Conservation (phyloP, 2,888 invertebrate genomes). For the Stenichneumon culpator region DNA sequence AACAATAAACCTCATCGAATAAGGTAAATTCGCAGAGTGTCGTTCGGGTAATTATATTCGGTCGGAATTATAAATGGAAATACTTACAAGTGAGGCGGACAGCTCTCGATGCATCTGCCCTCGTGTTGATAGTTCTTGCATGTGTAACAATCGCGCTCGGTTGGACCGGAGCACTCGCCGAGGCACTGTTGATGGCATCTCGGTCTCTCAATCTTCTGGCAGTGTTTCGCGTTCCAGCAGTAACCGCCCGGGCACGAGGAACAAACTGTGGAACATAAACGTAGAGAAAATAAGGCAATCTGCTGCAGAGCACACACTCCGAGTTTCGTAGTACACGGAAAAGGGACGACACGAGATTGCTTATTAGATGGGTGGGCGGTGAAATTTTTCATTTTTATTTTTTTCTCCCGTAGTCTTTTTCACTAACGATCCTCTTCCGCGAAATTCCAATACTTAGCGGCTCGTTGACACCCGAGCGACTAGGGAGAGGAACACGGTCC, state of each 20-base stretch:
- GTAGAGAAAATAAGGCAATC: slow-evolving; percentile 4
- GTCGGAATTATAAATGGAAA: neutral
- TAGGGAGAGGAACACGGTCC: neutral
- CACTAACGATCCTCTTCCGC: no score
- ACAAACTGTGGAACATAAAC: slow-evolving; percentile 86
- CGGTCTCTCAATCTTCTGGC: slow-evolving; percentile 86
- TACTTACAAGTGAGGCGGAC: slow-evolving; percentile 90
- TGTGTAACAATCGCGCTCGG: slow-evolving; percentile 88
- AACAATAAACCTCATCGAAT: no score
- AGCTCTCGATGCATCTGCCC: slow-evolving; percentile 87
- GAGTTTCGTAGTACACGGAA: slow-evolving; percentile 5
- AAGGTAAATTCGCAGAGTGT: neutral
- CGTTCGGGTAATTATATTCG: neutral
- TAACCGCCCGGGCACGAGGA: slow-evolving; percentile 86
- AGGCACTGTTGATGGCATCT: slow-evolving; percentile 92
- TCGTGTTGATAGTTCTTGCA: slow-evolving; percentile 88
- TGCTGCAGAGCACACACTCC: neutral
- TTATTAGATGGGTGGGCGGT: neutral
- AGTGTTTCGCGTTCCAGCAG: slow-evolving; percentile 86
- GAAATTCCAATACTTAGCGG: neutral
- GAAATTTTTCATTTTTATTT: slow-evolving; percentile 2
- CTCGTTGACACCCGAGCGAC: neutral
- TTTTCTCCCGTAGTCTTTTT: no score
- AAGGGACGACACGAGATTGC: neutral
- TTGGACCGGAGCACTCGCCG: slow-evolving; percentile 89